These are phyloP conservation scores for Hipparchia sbordonii DNA, from an alignment of 2,888 invertebrate species.

Conservation along the genomic window DNA sequence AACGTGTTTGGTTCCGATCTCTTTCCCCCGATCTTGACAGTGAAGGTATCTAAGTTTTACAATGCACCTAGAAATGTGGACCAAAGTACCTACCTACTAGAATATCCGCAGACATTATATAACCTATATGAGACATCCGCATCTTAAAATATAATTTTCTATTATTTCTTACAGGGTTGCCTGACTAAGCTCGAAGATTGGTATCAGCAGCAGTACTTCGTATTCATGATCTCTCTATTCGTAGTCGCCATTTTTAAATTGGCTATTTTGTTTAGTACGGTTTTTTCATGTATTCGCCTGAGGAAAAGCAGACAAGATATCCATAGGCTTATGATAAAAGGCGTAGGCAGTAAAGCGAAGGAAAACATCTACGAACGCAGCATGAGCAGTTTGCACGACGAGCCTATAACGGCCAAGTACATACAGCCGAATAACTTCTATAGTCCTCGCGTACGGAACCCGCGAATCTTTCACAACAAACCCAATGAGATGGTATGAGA, in stretches of 20 bases:
- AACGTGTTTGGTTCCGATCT: too few species aligned
- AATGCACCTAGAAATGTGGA: too few species aligned
- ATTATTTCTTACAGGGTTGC: slow-evolving; percentile 83
- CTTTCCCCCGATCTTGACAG: too few species aligned
- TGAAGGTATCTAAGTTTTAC: too few species aligned
- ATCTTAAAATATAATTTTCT: background rate
- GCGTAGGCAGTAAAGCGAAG: slow-evolving; percentile 64
- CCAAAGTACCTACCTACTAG: too few species aligned
- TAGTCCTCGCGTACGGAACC: slow-evolving; percentile 74
- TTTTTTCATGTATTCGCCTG: slow-evolving; percentile 87
- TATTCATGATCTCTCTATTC: slow-evolving; percentile 86
- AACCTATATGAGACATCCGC: too few species aligned
- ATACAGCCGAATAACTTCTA: slow-evolving; percentile 78
- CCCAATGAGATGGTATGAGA: slow-evolving; percentile 81
- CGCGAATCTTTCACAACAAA: slow-evolving; percentile 72
- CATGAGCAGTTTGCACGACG: slow-evolving; percentile 59
- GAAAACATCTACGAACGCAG: slow-evolving; percentile 74
- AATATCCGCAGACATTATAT: too few species aligned
- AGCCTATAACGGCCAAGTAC: slow-evolving; percentile 73
- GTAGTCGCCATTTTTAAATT: slow-evolving; percentile 88
- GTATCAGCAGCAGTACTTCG: slow-evolving; percentile 89
- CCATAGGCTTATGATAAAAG: slow-evolving; percentile 65
- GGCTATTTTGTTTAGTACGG: slow-evolving; percentile 86
- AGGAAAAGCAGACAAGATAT: slow-evolving; percentile 77
- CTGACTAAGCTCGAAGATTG: slow-evolving; percentile 87